Conservation (phyloP, 2,888 invertebrate genomes). For the Argynnis bischoffii region DNA sequence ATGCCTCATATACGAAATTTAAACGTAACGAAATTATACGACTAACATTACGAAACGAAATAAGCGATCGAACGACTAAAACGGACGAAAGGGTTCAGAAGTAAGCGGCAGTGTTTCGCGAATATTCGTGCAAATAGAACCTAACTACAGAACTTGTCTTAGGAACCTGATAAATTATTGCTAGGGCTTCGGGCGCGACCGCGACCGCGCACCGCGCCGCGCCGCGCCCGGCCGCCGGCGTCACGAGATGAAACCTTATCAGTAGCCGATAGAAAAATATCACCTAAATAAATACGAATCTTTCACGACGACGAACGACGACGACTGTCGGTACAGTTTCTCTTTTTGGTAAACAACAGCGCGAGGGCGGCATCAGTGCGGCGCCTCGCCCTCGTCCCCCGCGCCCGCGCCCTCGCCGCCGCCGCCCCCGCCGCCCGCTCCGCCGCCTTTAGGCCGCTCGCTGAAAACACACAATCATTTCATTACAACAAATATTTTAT, state of each 20-base stretch:
- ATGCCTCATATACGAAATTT: slow-evolving; percentile 79
- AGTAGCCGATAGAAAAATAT: slow-evolving; percentile 82
- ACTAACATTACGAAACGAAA: slow-evolving; percentile 67
- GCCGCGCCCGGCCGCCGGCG: slow-evolving; percentile 47
- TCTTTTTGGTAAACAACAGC: slow-evolving; percentile 76
- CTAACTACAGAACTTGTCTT: slow-evolving; percentile 81
- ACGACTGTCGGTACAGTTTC: slow-evolving; percentile 56
- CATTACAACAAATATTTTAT: neutral
- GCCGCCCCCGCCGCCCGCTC: slow-evolving; percentile 42
- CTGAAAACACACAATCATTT: slow-evolving; percentile 45
- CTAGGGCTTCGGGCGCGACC: slow-evolving; percentile 73
- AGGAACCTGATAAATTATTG: slow-evolving; percentile 83
- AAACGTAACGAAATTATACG: slow-evolving; percentile 66
- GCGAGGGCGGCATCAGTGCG: slow-evolving; percentile 61
- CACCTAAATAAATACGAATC: slow-evolving; percentile 81
- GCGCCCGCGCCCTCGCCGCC: slow-evolving; percentile 46
- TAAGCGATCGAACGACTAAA: slow-evolving; percentile 70
- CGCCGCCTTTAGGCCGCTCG: slow-evolving; percentile 58
- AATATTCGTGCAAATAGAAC: slow-evolving; percentile 80
- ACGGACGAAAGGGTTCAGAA: slow-evolving; percentile 67
- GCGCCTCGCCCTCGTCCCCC: slow-evolving; percentile 52
- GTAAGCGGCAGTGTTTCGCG: slow-evolving; percentile 80
- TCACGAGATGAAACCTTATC: slow-evolving; percentile 78
- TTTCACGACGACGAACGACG: slow-evolving; percentile 51
- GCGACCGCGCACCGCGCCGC: slow-evolving; percentile 52